Evolutionary conservation across 2,888 invertebrate species (phyloP).

Genomic region (Hartigia nigra): DNA sequence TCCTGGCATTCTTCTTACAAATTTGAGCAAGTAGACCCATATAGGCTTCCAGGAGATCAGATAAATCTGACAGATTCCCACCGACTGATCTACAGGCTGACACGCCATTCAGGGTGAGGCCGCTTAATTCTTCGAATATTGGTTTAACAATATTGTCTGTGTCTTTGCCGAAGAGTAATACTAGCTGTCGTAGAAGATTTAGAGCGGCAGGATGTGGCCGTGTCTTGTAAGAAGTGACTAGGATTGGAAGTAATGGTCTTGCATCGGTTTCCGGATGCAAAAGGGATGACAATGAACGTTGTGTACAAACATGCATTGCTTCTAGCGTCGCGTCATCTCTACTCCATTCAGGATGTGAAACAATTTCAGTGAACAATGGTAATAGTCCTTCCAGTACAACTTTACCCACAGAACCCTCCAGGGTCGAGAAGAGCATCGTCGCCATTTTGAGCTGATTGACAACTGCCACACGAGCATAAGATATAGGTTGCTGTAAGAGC

Average conservation of each 20-base stretch:
- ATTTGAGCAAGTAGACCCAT: conserved; percentile 74
- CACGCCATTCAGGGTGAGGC: conserved; percentile 55
- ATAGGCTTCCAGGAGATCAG: conserved; percentile 79
- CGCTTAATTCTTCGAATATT: conserved; percentile 53
- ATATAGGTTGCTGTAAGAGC: conserved; percentile 57
- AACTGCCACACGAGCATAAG: conserved; percentile 61
- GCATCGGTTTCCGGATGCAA: conserved; percentile 54
- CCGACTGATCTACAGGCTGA: conserved; percentile 52
- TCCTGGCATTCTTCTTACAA: conserved; percentile 72
- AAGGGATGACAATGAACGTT: conserved; percentile 54
- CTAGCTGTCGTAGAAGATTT: conserved; percentile 58
- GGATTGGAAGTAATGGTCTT: conserved; percentile 45
- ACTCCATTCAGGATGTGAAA: conserved; percentile 71
- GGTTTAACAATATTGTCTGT: conserved; percentile 53
- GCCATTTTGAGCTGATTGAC: conserved; percentile 76
- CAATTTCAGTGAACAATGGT: conserved; percentile 72
- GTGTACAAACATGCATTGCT: conserved; percentile 65
- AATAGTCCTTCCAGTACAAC: conserved; percentile 62
- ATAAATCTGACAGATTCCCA: conserved; percentile 70
- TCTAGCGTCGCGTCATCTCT: conserved; percentile 74
- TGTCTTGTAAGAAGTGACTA: conserved; percentile 60
- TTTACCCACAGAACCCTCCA: conserved; percentile 68
- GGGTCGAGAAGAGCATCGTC: conserved; percentile 73
- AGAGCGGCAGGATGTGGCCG: conserved; percentile 66
- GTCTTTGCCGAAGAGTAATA: conserved; percentile 66